A percentile compares a stretch with the other conserved stretches of the same genome.
Evolutionary conservation across 2,113 vertebrate genomes (phyloP).

Genomic region (Prochilodus magdalenae): DNA sequence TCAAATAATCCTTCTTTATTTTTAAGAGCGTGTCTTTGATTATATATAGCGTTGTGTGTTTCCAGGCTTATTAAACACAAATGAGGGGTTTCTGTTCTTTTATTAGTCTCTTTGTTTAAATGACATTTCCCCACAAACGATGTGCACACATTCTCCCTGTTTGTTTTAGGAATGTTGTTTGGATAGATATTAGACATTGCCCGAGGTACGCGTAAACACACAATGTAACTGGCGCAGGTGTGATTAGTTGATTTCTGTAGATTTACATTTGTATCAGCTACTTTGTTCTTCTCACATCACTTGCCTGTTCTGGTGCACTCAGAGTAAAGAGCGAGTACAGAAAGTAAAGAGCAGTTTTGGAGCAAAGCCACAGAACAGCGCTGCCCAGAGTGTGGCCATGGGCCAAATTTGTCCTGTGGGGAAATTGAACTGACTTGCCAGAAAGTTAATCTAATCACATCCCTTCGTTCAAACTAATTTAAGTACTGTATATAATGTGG

Average conservation of each 20-base stretch:
- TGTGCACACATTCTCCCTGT: background rate
- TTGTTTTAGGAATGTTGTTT: background rate
- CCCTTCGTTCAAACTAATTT: too few relatives aligned
- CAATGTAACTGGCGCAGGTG: background rate
- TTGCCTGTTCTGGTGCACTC: background rate
- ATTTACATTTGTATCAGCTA: background rate
- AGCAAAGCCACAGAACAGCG: too few relatives aligned
- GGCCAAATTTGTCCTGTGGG: too few relatives aligned
- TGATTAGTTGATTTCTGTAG: background rate
- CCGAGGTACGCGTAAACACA: background rate
- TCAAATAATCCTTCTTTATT: too few relatives aligned
- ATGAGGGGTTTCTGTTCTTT: background rate
- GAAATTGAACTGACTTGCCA: too few relatives aligned
- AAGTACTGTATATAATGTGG: too few relatives aligned
- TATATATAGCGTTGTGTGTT: background rate
- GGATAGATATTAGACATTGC: background rate
- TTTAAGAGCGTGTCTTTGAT: background rate
- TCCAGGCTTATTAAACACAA: background rate
- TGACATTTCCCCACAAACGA: background rate
- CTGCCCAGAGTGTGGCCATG: too few relatives aligned
- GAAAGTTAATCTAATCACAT: too few relatives aligned
- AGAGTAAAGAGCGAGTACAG: background rate
- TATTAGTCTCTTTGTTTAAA: background rate
- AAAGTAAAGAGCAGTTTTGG: too few relatives aligned
- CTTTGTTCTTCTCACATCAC: background rate